Conservation (phyloP, 2,888 invertebrate genomes). For the Drosophila austrosaltans region DNA sequence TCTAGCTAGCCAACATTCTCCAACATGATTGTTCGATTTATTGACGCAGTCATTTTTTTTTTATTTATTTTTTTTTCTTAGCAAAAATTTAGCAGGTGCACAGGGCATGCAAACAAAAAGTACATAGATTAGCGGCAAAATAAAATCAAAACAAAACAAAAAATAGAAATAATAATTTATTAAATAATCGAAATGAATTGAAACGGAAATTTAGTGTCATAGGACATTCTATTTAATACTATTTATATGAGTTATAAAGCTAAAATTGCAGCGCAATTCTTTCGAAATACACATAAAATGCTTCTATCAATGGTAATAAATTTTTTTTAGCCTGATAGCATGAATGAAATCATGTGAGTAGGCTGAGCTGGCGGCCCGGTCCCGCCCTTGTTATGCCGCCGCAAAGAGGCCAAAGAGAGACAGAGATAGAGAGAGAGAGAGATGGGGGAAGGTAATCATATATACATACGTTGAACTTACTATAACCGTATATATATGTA, state of each 20-base stretch:
- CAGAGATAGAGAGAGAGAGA: too few species aligned
- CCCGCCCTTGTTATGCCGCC: conserved; percentile 2
- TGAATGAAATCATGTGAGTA: conserved; percentile 56
- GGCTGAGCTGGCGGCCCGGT: background rate
- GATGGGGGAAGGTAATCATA: background rate
- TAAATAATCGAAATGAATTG: conserved; percentile 8
- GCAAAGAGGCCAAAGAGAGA: background rate
- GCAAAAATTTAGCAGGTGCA: conserved; percentile 2
- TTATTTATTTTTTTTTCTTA: background rate
- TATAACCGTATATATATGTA: background rate
- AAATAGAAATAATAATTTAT: conserved; percentile 15
- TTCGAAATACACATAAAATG: too few species aligned
- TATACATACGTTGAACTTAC: background rate
- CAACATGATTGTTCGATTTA: conserved; percentile 5
- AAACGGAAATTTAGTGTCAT: conserved; percentile 12
- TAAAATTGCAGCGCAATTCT: conserved; percentile 24
- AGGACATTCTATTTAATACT: conserved; percentile 5
- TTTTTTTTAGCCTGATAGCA: conserved; percentile 27
- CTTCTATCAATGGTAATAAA: conserved; percentile 11
- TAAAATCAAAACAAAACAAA: conserved; percentile 13
- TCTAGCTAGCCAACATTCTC: background rate
- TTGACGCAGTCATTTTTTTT: conserved; percentile 11
- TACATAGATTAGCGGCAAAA: conserved; percentile 9
- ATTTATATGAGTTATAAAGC: conserved; percentile 9
- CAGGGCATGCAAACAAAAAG: conserved; percentile 6